Evolutionary conservation across 2,797 vertebrate species (phyloP), one percentile per base, ranked within the genome.

Genomic region (Serranus cabrilla): DNA sequence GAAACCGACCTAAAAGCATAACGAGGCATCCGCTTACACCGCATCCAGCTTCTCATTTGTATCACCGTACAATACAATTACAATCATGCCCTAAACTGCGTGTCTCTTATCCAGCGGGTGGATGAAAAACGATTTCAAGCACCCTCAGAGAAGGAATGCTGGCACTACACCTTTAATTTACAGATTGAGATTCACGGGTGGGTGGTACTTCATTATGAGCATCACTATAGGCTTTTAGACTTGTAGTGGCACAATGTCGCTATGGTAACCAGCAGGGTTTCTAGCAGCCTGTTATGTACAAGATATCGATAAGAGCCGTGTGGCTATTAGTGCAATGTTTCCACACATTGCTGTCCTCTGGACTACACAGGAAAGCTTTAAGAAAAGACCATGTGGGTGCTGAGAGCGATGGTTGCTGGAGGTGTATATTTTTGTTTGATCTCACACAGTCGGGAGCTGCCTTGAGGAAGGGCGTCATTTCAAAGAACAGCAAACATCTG

Each of bases 1-100:
- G 89, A 96, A 97, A 40, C 97, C 97, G 3, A 99, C 97, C 98
- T 99, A 91, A 60, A 85, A 89, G 46, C 69, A 84, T 0, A 89
- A 73, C 47, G 62, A 39, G 46, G 42, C 49, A 68, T 58, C 16
- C 21, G 21, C 57, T 89, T 61, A 49, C 47, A 62, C 60, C 2
- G 18, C 52, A 55, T 62, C 55, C 27, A 49, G 58, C 57, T 58
- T 72, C 50, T 85, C 18, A 62, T 74, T 77, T 78, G 52, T 54
- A 45, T 68, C 59, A 82, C 31, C 68, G 70, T 63, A 42, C 56
- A 61, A 50, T 43, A 81, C 23, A 67, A 50, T 76, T 43, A 52
- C 60, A 70, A 40, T 81, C 80, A 46, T 62, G 34, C 67, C 71
- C 74, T 68, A 57, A 84, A 74, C 71, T 52, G 39, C 51, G 45